Percentiles rank a stretch among this genome's conserved stretches.
Evolutionary conservation across 1,140 invertebrate genomes (phyloP).

Genomic region (Amphibalanus amphitrite): DNA sequence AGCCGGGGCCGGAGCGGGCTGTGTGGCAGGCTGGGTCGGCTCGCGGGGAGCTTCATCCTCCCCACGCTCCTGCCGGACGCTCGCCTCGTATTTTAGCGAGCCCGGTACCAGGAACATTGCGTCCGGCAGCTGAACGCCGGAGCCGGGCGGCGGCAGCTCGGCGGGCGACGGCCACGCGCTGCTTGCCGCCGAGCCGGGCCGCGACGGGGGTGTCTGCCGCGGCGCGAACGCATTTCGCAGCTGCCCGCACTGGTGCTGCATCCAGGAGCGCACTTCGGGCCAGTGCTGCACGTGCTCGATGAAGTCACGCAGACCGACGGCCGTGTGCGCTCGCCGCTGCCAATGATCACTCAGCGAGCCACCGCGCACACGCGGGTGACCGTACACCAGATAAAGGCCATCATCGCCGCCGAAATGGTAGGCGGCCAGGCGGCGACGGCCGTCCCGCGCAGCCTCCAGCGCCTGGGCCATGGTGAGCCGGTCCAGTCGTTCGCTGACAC

Average conservation of each 20-base stretch:
- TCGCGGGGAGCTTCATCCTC: neutral
- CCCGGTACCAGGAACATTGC: neutral
- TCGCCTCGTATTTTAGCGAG: neutral
- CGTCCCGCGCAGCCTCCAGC: neutral
- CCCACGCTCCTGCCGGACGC: neutral
- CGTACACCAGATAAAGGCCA: neutral
- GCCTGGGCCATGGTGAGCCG: neutral
- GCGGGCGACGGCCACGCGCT: too few species aligned
- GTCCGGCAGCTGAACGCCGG: neutral
- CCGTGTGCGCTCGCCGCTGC: neutral
- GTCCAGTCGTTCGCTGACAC: neutral
- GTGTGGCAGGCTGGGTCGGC: neutral
- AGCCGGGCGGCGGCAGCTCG: neutral
- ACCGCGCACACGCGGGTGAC: neutral
- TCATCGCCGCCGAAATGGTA: slow-evolving; percentile 2
- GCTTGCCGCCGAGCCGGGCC: neutral
- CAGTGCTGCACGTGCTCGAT: neutral
- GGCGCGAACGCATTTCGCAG: neutral
- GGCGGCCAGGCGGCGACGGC: neutral
- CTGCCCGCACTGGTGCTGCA: neutral
- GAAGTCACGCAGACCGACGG: neutral
- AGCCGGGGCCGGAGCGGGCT: too few species aligned
- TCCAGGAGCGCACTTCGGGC: neutral
- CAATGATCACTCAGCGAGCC: neutral
- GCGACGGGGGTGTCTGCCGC: too few species aligned